phyloP scores from a whole-genome alignment of 2,113 vertebrate genomes.

The Phycodurus eques region DNA sequence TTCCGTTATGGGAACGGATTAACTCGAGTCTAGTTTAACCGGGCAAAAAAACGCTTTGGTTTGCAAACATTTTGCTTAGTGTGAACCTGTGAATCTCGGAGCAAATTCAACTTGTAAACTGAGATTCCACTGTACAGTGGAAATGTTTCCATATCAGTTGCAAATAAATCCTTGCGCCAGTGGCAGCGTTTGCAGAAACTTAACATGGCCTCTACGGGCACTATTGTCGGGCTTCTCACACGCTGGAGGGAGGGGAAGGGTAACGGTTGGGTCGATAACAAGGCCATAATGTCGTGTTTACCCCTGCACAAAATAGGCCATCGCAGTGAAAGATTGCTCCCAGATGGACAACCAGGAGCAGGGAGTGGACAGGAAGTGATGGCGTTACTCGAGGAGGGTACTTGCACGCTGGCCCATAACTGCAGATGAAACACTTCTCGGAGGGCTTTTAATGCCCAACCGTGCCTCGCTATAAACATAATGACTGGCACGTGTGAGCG shows the following conservation, averaged over 20 bases:
- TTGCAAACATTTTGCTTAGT: too few relatives aligned
- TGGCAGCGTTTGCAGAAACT: neutral
- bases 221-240: constrained; percentile 20
- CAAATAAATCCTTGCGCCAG: neutral
- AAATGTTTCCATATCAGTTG: too few relatives aligned
- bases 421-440: constrained; percentile 60
- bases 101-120: too few relatives aligned
- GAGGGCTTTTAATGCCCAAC: constrained; percentile 51
- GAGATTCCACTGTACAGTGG: too few relatives aligned
- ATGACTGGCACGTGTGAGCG: constrained; percentile 39
- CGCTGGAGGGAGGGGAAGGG: constrained; percentile 9
- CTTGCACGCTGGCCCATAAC: constrained; percentile 50
- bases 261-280: constrained; percentile 30
- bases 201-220: too few relatives aligned
- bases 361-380: constrained; percentile 51
- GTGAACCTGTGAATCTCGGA: too few relatives aligned
- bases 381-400: constrained; percentile 30
- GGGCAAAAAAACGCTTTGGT: too few relatives aligned
- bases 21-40: too few relatives aligned
- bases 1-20: too few relatives aligned
- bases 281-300: constrained; percentile 27
- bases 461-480: constrained; percentile 48
- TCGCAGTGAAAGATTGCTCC: constrained; percentile 39
- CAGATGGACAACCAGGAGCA: constrained; percentile 50
- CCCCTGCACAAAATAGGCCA: constrained; percentile 10